A percentile compares a stretch with the other conserved stretches of the same genome.
Conservation (phyloP, 2,113 vertebrate genomes). For the Carassius gibelio region DNA sequence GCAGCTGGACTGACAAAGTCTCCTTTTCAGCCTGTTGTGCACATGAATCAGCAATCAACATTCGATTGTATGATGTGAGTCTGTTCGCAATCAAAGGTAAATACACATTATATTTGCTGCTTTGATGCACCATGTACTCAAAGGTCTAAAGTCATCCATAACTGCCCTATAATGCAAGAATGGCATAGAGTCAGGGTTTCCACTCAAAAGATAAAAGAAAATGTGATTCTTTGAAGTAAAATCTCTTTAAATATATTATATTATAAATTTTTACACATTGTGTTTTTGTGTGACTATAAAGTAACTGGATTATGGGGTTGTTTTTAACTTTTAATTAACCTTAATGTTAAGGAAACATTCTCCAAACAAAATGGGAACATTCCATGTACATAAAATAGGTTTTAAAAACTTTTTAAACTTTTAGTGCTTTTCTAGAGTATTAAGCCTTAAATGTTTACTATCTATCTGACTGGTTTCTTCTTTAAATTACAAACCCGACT, state of each 20-base stretch:
- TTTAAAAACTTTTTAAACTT: too few species aligned
- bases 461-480: too few species aligned
- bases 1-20: neutral
- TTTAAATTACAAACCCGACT: too few species aligned
- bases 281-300: too few species aligned
- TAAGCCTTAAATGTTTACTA: too few species aligned
- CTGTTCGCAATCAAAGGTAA: neutral
- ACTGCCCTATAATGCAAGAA: neutral
- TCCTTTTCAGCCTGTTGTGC: neutral
- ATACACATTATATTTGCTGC: neutral
- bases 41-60: neutral
- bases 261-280: neutral
- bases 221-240: too few species aligned
- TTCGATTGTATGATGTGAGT: neutral
- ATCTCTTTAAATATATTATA: neutral
- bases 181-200: neutral
- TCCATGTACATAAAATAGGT: too few species aligned
- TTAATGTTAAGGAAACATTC: too few species aligned
- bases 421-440: too few species aligned
- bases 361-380: too few species aligned
- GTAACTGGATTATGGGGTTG: too few species aligned
- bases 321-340: too few species aligned
- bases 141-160: neutral
- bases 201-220: neutral
- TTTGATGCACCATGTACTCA: neutral